Percentiles rank a stretch among this genome's conserved stretches.
Conservation (phyloP, 2,113 vertebrate species). For the Mustela lutreola region DNA sequence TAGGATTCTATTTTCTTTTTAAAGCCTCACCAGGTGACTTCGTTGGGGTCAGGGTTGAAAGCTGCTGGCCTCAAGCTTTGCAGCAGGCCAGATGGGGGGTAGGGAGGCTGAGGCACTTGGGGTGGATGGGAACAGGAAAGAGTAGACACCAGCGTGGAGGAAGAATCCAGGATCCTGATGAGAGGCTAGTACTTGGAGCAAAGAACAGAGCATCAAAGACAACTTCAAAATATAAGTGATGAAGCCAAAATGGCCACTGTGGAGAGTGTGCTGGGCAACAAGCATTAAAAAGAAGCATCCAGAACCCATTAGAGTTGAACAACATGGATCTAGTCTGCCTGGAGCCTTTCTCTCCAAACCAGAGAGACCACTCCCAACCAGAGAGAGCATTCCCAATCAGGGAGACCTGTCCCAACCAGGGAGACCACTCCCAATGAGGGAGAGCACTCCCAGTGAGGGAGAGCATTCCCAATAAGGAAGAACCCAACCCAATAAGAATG, state of each 20-base stretch:
- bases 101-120: neutral
- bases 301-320: neutral
- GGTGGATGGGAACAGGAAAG: neutral
- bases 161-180: neutral
- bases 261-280: neutral
- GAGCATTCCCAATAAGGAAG: too few species aligned
- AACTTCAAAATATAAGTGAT: neutral
- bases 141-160: neutral
- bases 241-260: neutral
- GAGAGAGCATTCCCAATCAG: neutral
- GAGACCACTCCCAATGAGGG: neutral
- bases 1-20: slow-evolving; percentile 15
- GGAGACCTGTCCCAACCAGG: too few species aligned
- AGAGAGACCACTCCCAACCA: neutral
- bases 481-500: too few species aligned
- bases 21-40: slow-evolving; percentile 11
- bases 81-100: neutral
- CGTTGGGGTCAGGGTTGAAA: slow-evolving; percentile 21
- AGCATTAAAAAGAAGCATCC: neutral
- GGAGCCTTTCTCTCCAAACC: neutral
- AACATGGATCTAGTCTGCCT: neutral
- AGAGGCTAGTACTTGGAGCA: neutral
- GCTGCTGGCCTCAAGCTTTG: neutral
- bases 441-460: too few species aligned
- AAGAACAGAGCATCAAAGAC: neutral